Evolutionary conservation across 1,140 invertebrate genomes (phyloP).

Genomic region (Conus betulinus): DNA sequence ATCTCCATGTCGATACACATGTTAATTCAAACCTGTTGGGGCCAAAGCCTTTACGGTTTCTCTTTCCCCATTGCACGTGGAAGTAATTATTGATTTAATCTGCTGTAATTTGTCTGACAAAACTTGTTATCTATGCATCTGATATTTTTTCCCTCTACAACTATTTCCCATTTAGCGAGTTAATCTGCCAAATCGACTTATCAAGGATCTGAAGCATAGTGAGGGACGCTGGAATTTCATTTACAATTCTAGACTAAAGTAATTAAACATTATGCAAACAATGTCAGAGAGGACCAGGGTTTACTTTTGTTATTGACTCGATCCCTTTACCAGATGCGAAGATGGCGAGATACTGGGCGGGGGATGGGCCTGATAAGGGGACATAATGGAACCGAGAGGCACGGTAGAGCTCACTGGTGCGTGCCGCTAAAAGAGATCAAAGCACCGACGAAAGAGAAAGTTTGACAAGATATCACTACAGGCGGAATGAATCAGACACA

Average conservation of each 20-base stretch:
- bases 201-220: too few species aligned
- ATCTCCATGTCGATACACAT: background rate
- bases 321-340: constrained; percentile 19
- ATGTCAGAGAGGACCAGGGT: background rate
- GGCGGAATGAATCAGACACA: constrained; percentile 10
- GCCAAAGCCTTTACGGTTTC: background rate
- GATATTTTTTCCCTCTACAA: too few species aligned
- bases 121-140: too few species aligned
- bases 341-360: background rate
- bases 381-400: constrained; percentile 6
- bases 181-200: background rate
- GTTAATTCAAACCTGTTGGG: background rate
- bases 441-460: background rate
- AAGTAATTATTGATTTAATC: too few species aligned
- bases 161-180: too few species aligned
- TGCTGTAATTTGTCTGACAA: too few species aligned
- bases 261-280: too few species aligned
- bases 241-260: background rate
- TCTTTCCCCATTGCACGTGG: background rate
- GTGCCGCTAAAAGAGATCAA: constrained; percentile 3
- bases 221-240: too few species aligned
- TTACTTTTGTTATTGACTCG: constrained; percentile 26
- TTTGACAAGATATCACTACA: constrained; percentile 13
- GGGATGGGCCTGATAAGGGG: background rate
- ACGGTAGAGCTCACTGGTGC: background rate